A percentile compares a stretch with the other conserved stretches of the same genome.
Evolutionary conservation across 1,140 invertebrate species (phyloP).

Genomic region (Lepidotrigona ventralis): DNA sequence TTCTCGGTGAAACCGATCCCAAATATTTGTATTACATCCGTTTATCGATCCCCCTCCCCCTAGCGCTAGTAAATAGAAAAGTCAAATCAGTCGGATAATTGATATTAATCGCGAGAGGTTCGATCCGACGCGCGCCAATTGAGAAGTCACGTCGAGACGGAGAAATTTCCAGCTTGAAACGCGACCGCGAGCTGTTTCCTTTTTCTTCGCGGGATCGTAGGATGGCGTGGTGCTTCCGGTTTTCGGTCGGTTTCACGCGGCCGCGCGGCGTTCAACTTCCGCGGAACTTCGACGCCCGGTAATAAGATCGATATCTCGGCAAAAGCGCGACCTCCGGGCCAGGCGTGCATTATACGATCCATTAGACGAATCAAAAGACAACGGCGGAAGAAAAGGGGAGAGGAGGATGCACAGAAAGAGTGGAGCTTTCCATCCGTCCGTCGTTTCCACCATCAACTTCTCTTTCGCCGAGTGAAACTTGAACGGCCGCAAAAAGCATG

Average conservation of each 20-base stretch:
- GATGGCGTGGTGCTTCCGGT: neutral
- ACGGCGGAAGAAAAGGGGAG: neutral
- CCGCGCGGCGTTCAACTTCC: constrained; percentile 15
- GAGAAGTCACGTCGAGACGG: neutral
- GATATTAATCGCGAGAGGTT: neutral
- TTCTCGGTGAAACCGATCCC: neutral
- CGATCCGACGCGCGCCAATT: no score
- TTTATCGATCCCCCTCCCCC: neutral
- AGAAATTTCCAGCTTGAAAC: neutral
- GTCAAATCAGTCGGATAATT: neutral
- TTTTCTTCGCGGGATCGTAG: neutral
- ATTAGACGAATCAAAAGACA: constrained; percentile 60
- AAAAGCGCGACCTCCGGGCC: constrained; percentile 36
- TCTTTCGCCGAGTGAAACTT: constrained; percentile 14
- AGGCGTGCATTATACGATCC: constrained; percentile 55
- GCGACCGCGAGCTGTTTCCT: neutral
- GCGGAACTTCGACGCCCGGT: constrained; percentile 1
- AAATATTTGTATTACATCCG: neutral
- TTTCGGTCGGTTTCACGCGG: constrained; percentile 34
- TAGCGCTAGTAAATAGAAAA: neutral
- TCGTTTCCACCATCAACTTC: constrained; percentile 31
- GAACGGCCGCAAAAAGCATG: constrained; percentile 30
- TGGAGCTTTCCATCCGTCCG: neutral
- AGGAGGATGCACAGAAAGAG: neutral
- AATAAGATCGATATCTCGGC: constrained; percentile 58